phyloP scores from a whole-genome alignment of 2,797 vertebrate species.

The Semotilus atromaculatus region DNA sequence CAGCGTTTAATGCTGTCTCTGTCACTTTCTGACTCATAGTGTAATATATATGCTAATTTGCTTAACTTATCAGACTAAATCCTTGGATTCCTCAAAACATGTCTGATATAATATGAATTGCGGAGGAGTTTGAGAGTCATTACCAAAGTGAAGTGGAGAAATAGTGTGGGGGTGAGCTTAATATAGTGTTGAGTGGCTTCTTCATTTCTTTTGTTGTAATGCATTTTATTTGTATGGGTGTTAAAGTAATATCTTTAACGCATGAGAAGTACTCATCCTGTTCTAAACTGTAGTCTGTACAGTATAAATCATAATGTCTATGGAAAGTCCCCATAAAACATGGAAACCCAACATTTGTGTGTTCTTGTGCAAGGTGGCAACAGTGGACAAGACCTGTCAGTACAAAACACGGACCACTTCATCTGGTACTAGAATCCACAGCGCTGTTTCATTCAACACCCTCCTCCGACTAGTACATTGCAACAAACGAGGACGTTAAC shows the following conservation, averaged over 20 bases:
- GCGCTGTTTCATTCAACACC: slow-evolving; percentile 36
- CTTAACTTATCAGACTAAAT: slow-evolving; percentile 44
- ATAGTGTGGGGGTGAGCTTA: slow-evolving; percentile 3
- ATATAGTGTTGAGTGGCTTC: neutral
- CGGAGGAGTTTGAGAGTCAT: slow-evolving; percentile 39
- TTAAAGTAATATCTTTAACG: neutral
- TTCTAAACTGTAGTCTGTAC: neutral
- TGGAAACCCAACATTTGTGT: neutral
- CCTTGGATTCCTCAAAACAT: slow-evolving; percentile 39
- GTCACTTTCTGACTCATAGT: slow-evolving; percentile 47
- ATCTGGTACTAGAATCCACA: slow-evolving; percentile 40
- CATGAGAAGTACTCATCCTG: neutral
- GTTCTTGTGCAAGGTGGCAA: slow-evolving; percentile 4
- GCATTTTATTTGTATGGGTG: neutral
- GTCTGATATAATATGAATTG: slow-evolving; percentile 40
- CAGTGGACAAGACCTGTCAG: slow-evolving; percentile 22
- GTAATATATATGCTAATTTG: slow-evolving; percentile 61
- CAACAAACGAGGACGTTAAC: slow-evolving; percentile 58
- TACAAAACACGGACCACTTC: slow-evolving; percentile 31
- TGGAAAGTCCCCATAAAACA: no score
- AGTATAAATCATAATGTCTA: neutral
- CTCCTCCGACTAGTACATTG: slow-evolving; percentile 30
- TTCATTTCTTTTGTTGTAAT: slow-evolving; percentile 22
- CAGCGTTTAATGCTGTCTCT: slow-evolving; percentile 17
- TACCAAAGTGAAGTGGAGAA: slow-evolving; percentile 15